A percentile compares a stretch with the other conserved stretches of the same genome.
These are phyloP conservation scores for Ferdinandea cuprea DNA, from an alignment of 2,888 invertebrate genomes.

Conservation along the genomic window DNA sequence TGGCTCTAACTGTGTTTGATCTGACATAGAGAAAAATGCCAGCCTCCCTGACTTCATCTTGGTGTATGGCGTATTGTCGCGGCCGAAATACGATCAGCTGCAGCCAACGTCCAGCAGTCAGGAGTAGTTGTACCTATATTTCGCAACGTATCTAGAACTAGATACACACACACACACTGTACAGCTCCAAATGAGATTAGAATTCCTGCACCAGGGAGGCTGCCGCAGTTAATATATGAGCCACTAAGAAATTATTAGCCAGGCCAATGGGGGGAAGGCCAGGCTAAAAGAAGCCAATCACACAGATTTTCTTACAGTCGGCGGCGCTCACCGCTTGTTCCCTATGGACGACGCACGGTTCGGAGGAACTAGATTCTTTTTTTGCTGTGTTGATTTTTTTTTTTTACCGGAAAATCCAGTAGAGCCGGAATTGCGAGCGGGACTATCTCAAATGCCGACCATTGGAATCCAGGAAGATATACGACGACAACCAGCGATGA, in stretches of 20 bases:
- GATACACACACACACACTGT: conserved; percentile 36
- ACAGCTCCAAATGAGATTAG: conserved; percentile 69
- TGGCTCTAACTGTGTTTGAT: conserved; percentile 73
- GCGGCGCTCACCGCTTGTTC: neutral
- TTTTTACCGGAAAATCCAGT: conserved; percentile 63
- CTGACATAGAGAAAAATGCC: conserved; percentile 66
- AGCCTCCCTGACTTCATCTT: conserved; percentile 49
- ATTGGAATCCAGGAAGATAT: conserved; percentile 67
- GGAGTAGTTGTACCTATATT: too few relatives aligned
- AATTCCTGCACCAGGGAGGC: conserved; percentile 59
- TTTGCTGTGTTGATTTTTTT: neutral
- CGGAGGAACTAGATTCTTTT: conserved; percentile 39
- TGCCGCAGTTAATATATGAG: conserved; percentile 54
- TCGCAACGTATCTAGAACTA: conserved; percentile 37
- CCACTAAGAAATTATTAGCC: conserved; percentile 70
- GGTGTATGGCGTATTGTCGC: conserved; percentile 3
- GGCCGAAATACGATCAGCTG: neutral
- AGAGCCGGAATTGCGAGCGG: conserved; percentile 66
- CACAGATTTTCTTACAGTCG: conserved; percentile 44
- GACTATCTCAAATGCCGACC: conserved; percentile 28
- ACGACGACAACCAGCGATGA: conserved; percentile 63
- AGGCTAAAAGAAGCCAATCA: conserved; percentile 69
- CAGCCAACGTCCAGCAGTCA: neutral
- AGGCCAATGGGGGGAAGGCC: conserved; percentile 66
- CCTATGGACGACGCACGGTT: too few relatives aligned